phyloP scores from a whole-genome alignment of 1,140 invertebrate species.

The Drosophila kurseongensis region DNA sequence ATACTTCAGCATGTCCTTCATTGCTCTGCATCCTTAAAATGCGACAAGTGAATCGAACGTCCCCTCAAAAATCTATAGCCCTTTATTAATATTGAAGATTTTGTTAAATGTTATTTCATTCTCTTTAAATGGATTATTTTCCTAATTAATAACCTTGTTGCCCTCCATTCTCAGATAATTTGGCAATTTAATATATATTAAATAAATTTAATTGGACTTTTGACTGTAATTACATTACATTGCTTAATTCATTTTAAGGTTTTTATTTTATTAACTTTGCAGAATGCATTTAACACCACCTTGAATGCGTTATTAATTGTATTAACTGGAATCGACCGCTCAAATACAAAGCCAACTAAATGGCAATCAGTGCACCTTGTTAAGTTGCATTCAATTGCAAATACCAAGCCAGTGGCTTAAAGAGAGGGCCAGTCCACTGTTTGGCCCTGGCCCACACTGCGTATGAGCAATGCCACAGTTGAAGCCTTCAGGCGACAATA shows the following conservation, averaged over 20 bases:
- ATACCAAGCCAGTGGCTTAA: slow-evolving; percentile 22
- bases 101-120: too few species aligned
- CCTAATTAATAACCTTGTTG: too few species aligned
- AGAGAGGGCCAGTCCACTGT: not conserved
- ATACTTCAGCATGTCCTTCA: slow-evolving; percentile 20
- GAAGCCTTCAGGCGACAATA: slow-evolving; percentile 18
- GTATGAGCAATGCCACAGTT: slow-evolving; percentile 46
- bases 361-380: slow-evolving; percentile 30
- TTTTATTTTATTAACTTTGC: not conserved
- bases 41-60: not conserved
- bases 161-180: too few species aligned
- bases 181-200: too few species aligned
- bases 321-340: not conserved
- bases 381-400: slow-evolving; percentile 18
- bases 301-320: not conserved
- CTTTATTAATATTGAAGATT: not conserved
- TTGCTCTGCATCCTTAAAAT: too few species aligned
- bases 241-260: not conserved
- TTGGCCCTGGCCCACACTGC: slow-evolving; percentile 33
- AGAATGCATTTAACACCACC: not conserved
- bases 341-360: slow-evolving; percentile 17
- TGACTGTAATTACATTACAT: too few species aligned
- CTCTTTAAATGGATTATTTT: too few species aligned
- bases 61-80: not conserved
- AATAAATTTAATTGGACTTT: too few species aligned